Conservation (phyloP, 1,140 invertebrate species). For the Musca domestica region DNA sequence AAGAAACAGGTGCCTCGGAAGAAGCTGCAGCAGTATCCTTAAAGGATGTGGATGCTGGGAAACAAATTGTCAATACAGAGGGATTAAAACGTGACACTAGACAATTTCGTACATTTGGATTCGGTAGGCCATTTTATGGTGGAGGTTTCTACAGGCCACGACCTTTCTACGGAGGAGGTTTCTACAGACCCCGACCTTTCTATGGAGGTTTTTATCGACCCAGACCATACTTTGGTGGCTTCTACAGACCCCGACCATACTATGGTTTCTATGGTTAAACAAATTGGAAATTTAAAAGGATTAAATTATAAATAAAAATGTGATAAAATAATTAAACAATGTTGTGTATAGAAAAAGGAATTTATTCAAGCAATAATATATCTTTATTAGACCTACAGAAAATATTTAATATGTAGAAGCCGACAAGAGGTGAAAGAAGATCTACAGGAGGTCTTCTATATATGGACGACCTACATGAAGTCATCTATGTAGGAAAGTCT, state of each 20-base stretch:
- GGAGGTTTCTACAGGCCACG: no score
- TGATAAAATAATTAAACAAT: no score
- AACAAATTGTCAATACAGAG: neutral
- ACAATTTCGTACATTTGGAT: constrained; percentile 20
- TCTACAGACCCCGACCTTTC: constrained; percentile 5
- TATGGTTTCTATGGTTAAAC: constrained; percentile 5
- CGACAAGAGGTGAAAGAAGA: no score
- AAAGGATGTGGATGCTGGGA: neutral
- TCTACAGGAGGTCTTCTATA: no score
- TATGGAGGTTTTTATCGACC: constrained; percentile 2
- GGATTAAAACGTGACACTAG: neutral
- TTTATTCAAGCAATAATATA: no score
- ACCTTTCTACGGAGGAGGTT: neutral
- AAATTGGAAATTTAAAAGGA: neutral
- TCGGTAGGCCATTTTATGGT: neutral
- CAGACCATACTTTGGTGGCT: neutral
- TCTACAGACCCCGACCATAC: neutral
- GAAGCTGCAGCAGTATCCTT: neutral
- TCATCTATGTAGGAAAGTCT: no score
- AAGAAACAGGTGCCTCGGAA: no score
- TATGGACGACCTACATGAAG: no score
- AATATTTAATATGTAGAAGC: no score
- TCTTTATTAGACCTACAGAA: no score
- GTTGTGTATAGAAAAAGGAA: no score
- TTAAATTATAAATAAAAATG: neutral